These are phyloP conservation scores for Danio choprae DNA, from an alignment of 2,797 vertebrate genomes.

Conservation along the genomic window DNA sequence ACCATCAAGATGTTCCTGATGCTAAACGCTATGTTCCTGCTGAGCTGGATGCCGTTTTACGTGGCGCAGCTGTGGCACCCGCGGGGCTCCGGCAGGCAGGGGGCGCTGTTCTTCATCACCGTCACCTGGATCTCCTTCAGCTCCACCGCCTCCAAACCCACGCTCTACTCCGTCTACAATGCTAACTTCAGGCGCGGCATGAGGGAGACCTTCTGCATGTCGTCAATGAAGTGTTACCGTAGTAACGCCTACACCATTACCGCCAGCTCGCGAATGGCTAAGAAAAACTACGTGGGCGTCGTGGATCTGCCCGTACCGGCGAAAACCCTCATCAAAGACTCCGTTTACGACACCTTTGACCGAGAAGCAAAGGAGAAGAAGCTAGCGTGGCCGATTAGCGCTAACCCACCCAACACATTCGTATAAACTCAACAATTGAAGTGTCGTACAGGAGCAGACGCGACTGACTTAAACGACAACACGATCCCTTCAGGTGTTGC, in stretches of 20 bases:
- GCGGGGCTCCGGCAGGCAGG: constrained; percentile 70
- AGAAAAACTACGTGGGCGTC: constrained; percentile 94
- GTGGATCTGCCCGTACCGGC: constrained; percentile 83
- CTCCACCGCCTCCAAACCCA: constrained; percentile 90
- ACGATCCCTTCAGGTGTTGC: no score
- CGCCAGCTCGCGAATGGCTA: constrained; percentile 91
- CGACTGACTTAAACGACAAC: no score
- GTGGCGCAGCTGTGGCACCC: constrained; percentile 90
- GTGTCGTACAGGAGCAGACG: background rate
- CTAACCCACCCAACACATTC: constrained; percentile 92
- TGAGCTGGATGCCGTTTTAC: constrained; percentile 93
- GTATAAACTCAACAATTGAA: constrained; percentile 71
- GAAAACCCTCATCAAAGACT: constrained; percentile 84
- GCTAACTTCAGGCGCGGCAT: constrained; percentile 92
- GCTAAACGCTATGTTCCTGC: constrained; percentile 87
- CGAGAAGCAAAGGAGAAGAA: constrained; percentile 92
- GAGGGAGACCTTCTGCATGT: constrained; percentile 97
- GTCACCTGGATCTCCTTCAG: constrained; percentile 89
- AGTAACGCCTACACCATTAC: constrained; percentile 98
- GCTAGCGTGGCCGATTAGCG: constrained; percentile 91
- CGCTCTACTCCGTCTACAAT: constrained; percentile 88
- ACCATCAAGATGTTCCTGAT: constrained; percentile 98
- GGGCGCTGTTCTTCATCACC: constrained; percentile 82
- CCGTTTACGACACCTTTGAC: constrained; percentile 87
- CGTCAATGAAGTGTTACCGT: constrained; percentile 96